Base-by-base conservation (phyloP, 1,140 invertebrate genomes). In the Paracyclopina nana region DNA sequence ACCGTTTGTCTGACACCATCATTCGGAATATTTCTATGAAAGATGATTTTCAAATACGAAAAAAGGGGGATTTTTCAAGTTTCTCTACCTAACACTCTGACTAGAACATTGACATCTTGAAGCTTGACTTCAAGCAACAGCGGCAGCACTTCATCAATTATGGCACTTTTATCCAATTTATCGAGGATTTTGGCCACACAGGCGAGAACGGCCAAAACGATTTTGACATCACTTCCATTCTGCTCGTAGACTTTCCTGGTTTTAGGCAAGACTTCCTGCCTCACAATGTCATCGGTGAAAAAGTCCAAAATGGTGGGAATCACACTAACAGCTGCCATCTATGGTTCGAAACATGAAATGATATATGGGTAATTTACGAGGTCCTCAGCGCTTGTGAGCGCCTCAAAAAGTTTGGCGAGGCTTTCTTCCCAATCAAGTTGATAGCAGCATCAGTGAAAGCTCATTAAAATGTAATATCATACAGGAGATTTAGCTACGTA, bases 141-240 rank as follows among this genome's bases (percentile, higher is more conserved):
- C 1, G 87, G 88, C 55, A 95, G 70, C 0, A 96, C 82, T 55
- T 90, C 81, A 57, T 94, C 88, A 54, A 90, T 75, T 42, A 95
- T 85, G 60, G 83, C 78, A 42, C 76, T 74, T 56, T 83, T 79
- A 55, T 94, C 86, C 50, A 96, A 68, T 48, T 83, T 76, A 55
- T 80, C 75, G 40, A 91, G 65, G 1, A 81, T 81, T 50, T 52
- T 52, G 11, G 50, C n/a, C 11, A 52, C 72, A 60, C 80, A 80
- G 1, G 74, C 73, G 0, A 87, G 64, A 11, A 82, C 77, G 55
- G 80, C 78, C 57, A 77, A 72, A 6, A 82, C 72, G 34, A 83
- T 72, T 58, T 81, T 81, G 1, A 79, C 62, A 60, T 86, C 82
- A 22, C 68, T 70, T 20, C 77, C 74, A 62, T 86, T 86, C 56